Evolutionary conservation across 2,113 vertebrate genomes (phyloP).

Genomic region (Sphaerodactylus townsendi): DNA sequence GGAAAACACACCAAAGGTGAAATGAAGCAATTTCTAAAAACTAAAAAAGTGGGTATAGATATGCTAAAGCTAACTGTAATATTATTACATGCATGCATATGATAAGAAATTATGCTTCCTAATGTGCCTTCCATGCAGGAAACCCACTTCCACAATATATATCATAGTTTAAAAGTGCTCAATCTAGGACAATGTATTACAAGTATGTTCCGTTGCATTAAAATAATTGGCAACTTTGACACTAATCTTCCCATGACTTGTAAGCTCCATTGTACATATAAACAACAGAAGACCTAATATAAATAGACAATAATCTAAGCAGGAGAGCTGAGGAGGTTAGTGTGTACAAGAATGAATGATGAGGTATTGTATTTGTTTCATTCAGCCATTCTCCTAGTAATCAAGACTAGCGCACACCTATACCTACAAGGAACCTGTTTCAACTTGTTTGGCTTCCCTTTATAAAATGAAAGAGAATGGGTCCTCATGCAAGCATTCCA

Average conservation of each 20-base stretch:
- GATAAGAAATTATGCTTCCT: not conserved
- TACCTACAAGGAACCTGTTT: slow-evolving; percentile 75
- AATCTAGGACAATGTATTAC: slow-evolving; percentile 14
- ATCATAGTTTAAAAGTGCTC: slow-evolving; percentile 22
- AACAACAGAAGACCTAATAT: slow-evolving; percentile 58
- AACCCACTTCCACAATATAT: not conserved
- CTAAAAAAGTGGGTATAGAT: not conserved
- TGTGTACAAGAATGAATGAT: slow-evolving; percentile 53
- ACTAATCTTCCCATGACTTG: slow-evolving; percentile 55
- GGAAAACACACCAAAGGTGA: not conserved
- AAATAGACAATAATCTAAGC: slow-evolving; percentile 54
- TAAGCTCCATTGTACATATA: slow-evolving; percentile 58
- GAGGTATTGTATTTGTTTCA: slow-evolving; percentile 16
- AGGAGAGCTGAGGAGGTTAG: slow-evolving; percentile 49
- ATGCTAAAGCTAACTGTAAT: not conserved
- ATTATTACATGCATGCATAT: not conserved
- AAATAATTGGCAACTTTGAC: slow-evolving; percentile 61
- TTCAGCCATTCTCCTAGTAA: slow-evolving; percentile 54
- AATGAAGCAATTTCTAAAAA: not conserved
- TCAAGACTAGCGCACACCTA: slow-evolving; percentile 62
- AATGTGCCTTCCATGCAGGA: not conserved
- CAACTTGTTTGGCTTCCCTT: slow-evolving; percentile 78
- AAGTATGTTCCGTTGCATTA: slow-evolving; percentile 36
- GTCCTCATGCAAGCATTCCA: slow-evolving; percentile 78
- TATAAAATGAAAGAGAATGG: slow-evolving; percentile 76